Evolutionary conservation across 1,140 invertebrate species (phyloP).

Genomic region (Anastrepha ludens): DNA sequence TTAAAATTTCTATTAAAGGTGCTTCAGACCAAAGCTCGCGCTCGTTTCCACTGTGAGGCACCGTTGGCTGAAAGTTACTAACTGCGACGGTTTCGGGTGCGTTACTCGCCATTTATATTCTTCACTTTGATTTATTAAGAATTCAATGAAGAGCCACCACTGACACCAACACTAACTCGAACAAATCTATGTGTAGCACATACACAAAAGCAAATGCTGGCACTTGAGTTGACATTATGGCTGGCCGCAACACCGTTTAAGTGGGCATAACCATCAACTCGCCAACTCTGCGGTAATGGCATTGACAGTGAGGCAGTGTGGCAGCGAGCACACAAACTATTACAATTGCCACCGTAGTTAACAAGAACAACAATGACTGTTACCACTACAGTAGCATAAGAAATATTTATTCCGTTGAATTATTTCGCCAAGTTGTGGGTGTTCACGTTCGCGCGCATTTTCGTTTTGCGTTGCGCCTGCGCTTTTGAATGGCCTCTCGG

Average conservation of each 20-base stretch:
- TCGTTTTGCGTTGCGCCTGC: neutral
- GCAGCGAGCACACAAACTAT: neutral
- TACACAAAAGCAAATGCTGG: neutral
- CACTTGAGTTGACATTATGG: neutral
- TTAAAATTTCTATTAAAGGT: conserved; percentile 12
- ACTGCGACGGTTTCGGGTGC: conserved; percentile 67
- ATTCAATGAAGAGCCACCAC: conserved; percentile 69
- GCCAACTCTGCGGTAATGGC: conserved; percentile 29
- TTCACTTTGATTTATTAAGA: conserved; percentile 74
- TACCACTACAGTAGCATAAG: neutral
- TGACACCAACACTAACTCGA: conserved; percentile 60
- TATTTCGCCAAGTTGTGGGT: neutral
- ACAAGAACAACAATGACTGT: neutral
- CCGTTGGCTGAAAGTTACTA: conserved; percentile 73
- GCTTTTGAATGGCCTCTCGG: neutral
- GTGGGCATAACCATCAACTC: neutral
- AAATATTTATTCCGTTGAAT: neutral
- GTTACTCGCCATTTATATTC: conserved; percentile 74
- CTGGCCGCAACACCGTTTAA: neutral
- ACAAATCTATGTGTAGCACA: neutral
- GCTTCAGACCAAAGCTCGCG: conserved; percentile 70
- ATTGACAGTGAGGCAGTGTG: conserved; percentile 25
- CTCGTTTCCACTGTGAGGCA: conserved; percentile 72
- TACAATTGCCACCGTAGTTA: conserved; percentile 4
- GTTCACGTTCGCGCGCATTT: neutral